These are phyloP conservation scores for Eubasilissa splendida DNA, from an alignment of 2,888 invertebrate genomes.

Conservation along the genomic window DNA sequence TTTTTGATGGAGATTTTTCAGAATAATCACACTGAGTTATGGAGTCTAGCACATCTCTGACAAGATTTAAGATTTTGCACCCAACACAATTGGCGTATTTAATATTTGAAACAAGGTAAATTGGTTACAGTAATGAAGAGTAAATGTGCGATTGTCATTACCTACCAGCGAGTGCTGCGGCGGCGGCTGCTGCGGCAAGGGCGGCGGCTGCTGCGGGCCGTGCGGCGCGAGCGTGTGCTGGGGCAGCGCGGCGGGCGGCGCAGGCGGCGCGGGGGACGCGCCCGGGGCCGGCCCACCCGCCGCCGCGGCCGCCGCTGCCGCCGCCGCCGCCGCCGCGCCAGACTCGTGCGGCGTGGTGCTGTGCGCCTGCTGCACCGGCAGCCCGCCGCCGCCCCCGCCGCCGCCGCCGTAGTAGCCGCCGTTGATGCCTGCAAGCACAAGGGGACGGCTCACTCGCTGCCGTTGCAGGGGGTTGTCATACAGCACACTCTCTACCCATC, in stretches of 20 bases:
- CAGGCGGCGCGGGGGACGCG: constrained; percentile 77
- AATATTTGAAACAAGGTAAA: not conserved
- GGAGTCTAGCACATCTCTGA: too few species aligned
- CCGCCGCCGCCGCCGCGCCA: constrained; percentile 68
- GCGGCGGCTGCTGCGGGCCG: constrained; percentile 52
- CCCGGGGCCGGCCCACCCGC: constrained; percentile 75
- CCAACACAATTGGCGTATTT: too few species aligned
- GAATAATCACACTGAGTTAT: too few species aligned
- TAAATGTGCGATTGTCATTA: constrained; percentile 60
- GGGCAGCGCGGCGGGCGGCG: constrained; percentile 63
- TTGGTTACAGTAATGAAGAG: not conserved
- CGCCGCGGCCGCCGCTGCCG: constrained; percentile 67
- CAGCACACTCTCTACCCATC: constrained; percentile 5
- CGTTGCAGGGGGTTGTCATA: constrained; percentile 28
- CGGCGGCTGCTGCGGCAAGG: constrained; percentile 52
- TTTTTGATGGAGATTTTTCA: too few species aligned
- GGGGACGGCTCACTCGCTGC: not conserved
- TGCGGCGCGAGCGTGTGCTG: constrained; percentile 57
- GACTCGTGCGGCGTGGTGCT: constrained; percentile 89
- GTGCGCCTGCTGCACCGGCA: constrained; percentile 89
- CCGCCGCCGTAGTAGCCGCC: constrained; percentile 57
- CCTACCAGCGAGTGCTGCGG: constrained; percentile 62
- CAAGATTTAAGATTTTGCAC: too few species aligned
- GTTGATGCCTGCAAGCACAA: constrained; percentile 60
- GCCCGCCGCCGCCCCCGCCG: constrained; percentile 72